These are phyloP conservation scores for Luscinia megarhynchos DNA, from an alignment of 2,797 vertebrate species.

Conservation along the genomic window DNA sequence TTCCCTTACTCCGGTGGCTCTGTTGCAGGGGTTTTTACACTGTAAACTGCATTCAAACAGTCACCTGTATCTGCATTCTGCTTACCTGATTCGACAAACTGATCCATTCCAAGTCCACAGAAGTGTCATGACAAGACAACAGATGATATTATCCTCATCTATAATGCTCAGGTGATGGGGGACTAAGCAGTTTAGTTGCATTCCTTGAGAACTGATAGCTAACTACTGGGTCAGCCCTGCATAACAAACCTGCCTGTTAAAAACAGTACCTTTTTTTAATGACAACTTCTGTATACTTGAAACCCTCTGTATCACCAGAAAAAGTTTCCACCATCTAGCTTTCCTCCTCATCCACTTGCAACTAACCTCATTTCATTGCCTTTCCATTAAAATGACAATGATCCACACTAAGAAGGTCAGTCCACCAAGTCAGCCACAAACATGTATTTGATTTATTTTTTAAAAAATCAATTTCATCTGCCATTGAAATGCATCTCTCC, in stretches of 20 bases:
- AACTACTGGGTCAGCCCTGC: neutral
- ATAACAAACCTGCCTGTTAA: neutral
- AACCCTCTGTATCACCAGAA: neutral
- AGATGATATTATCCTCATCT: neutral
- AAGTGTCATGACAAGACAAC: neutral
- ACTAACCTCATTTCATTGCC: neutral
- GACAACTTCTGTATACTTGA: neutral
- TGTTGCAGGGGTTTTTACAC: neutral
- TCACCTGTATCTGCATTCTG: neutral
- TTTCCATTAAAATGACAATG: neutral
- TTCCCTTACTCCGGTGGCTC: neutral
- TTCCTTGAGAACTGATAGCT: neutral
- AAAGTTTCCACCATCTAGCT: neutral
- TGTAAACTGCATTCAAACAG: neutral
- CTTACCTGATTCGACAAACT: neutral
- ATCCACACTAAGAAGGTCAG: neutral
- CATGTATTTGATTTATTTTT: neutral
- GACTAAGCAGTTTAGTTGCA: neutral
- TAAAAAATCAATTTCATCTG: neutral
- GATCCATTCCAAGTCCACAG: neutral
- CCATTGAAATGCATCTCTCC: neutral
- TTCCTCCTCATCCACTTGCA: neutral
- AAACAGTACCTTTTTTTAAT: neutral
- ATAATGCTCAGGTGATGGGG: neutral
- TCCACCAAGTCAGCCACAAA: neutral